Conservation (phyloP, 2,113 vertebrate genomes). For the Oreochromis spilurus region DNA sequence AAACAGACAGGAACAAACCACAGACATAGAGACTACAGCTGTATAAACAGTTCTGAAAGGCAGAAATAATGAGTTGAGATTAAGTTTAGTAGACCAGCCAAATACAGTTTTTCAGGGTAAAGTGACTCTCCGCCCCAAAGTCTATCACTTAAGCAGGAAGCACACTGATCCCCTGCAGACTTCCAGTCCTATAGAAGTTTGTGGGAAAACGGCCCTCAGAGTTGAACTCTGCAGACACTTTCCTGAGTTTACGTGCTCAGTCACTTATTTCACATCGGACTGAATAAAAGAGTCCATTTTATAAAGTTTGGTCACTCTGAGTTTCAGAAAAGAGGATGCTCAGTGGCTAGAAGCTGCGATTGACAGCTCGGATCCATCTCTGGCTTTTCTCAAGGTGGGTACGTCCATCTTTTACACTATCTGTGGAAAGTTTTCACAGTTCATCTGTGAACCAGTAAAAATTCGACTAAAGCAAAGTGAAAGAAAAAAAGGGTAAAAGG, state of each 20-base stretch:
- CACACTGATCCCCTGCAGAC: neutral
- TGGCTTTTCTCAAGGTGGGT: accelerated
- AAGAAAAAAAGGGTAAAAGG: neutral
- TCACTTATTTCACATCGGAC: neutral
- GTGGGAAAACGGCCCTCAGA: neutral
- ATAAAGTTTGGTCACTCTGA: neutral
- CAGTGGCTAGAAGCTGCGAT: too few relatives aligned
- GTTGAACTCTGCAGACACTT: neutral
- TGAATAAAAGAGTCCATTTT: neutral
- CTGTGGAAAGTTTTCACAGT: neutral
- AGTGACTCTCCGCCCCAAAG: neutral
- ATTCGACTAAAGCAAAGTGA: accelerated
- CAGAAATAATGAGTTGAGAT: neutral
- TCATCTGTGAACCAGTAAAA: neutral
- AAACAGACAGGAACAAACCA: neutral
- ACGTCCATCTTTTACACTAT: neutral
- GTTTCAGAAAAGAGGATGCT: neutral
- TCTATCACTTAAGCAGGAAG: neutral
- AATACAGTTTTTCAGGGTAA: neutral
- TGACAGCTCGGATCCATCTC: neutral
- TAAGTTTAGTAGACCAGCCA: neutral
- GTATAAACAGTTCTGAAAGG: neutral
- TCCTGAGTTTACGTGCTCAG: neutral
- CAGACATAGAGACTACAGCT: neutral
- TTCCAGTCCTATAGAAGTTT: neutral